Base-by-base conservation (phyloP, 2,113 vertebrate genomes). In the Ptilonorhynchus violaceus region DNA sequence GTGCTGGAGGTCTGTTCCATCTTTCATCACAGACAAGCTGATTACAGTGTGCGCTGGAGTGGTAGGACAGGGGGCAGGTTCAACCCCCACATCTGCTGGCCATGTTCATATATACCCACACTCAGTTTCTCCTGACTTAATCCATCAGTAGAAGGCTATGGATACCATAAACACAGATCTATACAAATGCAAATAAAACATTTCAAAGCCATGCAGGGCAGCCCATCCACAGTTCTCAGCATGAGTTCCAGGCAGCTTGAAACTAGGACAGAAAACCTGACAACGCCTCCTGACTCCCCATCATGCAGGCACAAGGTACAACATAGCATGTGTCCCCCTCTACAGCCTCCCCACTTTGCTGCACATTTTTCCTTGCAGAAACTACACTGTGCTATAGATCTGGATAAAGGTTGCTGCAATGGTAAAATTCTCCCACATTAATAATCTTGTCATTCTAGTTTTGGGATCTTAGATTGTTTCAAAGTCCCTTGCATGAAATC, bases 291-390 rank as follows among this genome's bases (percentile, higher is more conserved):
- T 20, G 15, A 60, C 33, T 42, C 15, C 24, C 11, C 28, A 56
- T 22, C 55, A 52, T 5, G 12, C 39, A 80, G 53, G 31, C 19
- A 47, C 9, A 30, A 89, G 5, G 37, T 35, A 33, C 23, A 64
- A 15, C 11, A 60, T 0, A 55, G 21, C 17, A 47, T 1, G 5
- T 19, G 9, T 30, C 6, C 7, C 11, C 5, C 22, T 47, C 13
- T 31, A 41, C 23, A 39, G 37, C 8, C 17, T 77, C 19, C 3
- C 23, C 52, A 69, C 15, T 31, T 20, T 49, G 25, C 31, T 78
- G 56, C 13, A 28, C 7, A 6, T 14, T 64, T 72, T 35, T 67
- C 13, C 24, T 66, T 47, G 28, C 13, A 86, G 59, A 90, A 93
- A 50, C 13, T 39, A 63, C 37, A 35, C 5, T n/a, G 11, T 18